Evolutionary conservation across 2,797 vertebrate species (phyloP), one percentile per base, ranked within the genome.

Genomic region (Urosaurus nigricauda): DNA sequence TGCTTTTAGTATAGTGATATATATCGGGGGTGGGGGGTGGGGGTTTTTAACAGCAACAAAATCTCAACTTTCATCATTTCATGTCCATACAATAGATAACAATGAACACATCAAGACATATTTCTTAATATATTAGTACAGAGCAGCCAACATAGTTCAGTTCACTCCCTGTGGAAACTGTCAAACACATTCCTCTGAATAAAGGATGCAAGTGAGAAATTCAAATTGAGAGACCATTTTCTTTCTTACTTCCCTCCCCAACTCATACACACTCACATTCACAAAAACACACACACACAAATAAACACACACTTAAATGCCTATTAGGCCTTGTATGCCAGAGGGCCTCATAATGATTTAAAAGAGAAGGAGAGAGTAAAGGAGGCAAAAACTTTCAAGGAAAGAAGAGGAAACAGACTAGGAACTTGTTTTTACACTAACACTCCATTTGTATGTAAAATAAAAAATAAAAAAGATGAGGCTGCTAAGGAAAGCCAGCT

Each of bases 61-160:
- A 5, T 87, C 94, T 92, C 91, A 93, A 87, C 70, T 83, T 93
- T 93, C 77, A 83, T 87, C 81, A 90, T 75, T 91, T 88, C 88
- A 77, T 29, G 35, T 79, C 93, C 88, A 92, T 82, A 90, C 90
- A 92, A 93, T 92, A 90, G 94, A 92, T 93, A 95, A 68, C 88
- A 92, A 92, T 87, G 87, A 94, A 58, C 0, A 1, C 51, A 90
- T 63, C 88, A 93, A 93, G 74, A 83, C 83, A 81, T 53, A 90
- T 26, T 93, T 95, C 79, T 60, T 63, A 84, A 85, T 87, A 84
- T 51, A 87, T 88, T 81, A 92, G 91, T 7, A 65, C 87, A 92
- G 43, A 92, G 83, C 79, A 93, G 87, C 79, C 35, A 89, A 80
- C 4, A 77, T 24, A 70, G 88, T 95, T 88, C 90, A 84, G 79